Base-by-base conservation (phyloP, 2,888 invertebrate genomes). In the Drosophila mulleri region DNA sequence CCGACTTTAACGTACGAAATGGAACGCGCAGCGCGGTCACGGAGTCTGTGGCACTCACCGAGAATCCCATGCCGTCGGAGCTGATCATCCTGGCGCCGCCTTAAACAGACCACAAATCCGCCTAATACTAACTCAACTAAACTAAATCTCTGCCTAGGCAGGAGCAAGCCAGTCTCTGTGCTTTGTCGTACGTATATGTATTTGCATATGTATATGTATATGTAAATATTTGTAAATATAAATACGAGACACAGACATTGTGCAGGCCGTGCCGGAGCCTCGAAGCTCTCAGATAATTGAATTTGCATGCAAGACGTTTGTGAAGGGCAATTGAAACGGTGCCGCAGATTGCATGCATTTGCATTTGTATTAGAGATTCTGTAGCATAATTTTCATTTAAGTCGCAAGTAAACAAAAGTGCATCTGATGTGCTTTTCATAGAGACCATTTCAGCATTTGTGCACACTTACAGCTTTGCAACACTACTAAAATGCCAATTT, bases 1-100 rank as follows among this genome's bases (percentile, higher is more conserved):
- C 88, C 45, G 85, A 83, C 45, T 77, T 80, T 54, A 86, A 75
- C 60, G 80, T 83, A 16, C 61, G 78, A 41, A 83, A 80, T 47
- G 91, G 89, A 57, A 52, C 81, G 44, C 90, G 92, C 32, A 90
- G 90, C 78, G 89, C 77, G 32, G 72, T 83, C 4, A 87, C 91
- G 7, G 93, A 92, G 69, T 93, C 93, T 41, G 88, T 92, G 52
- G 92, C 87, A 37, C 81, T 92, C 37, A 92, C 92, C 39, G 93
- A 93, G 66, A 92, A 92, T 85, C 92, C 92, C 61, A 83, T 90
- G 82, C 86, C 92, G 64, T 88, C 88, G 32, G 93, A 92, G 84
- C 83, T 91, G 66, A 92, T 91, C 61, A 88, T 91, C 47, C 81
- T 92, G 82, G 90, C 92, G 82, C 88, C 91, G 87, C 91, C 91